phyloP scores from a whole-genome alignment of 2,113 vertebrate genomes.

The Glaucomys volans region DNA sequence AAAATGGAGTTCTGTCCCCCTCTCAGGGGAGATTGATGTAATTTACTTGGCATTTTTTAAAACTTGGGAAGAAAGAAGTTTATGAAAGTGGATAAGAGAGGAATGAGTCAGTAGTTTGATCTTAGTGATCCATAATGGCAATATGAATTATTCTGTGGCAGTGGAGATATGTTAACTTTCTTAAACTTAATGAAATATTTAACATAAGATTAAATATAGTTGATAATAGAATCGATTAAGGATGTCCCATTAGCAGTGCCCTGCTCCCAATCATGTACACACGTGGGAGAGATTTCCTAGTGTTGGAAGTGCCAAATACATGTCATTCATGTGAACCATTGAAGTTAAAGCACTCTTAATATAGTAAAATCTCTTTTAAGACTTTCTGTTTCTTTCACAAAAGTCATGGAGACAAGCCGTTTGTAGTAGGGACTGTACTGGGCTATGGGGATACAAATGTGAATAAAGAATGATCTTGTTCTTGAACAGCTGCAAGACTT shows the following conservation, averaged over 20 bases:
- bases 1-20: not conserved
- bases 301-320: not conserved
- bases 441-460: not conserved
- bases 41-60: not conserved
- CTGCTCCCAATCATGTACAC: accelerated
- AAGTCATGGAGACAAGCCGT: not conserved
- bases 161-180: not conserved
- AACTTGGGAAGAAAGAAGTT: not conserved
- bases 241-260: not conserved
- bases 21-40: not conserved
- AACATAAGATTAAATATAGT: not conserved
- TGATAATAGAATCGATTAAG: not conserved
- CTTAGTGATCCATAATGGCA: not conserved
- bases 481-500: not conserved
- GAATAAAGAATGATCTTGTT: not conserved
- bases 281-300: not conserved
- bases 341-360: not conserved
- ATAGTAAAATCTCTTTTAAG: not conserved
- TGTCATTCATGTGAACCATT: not conserved
- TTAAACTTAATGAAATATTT: not conserved
- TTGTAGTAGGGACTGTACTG: not conserved
- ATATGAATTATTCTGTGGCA: not conserved
- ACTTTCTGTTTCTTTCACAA: not conserved
- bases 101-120: not conserved
- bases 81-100: not conserved